phyloP scores from a whole-genome alignment of 2,113 vertebrate species.

The Ptilorrhoa leucosticta region DNA sequence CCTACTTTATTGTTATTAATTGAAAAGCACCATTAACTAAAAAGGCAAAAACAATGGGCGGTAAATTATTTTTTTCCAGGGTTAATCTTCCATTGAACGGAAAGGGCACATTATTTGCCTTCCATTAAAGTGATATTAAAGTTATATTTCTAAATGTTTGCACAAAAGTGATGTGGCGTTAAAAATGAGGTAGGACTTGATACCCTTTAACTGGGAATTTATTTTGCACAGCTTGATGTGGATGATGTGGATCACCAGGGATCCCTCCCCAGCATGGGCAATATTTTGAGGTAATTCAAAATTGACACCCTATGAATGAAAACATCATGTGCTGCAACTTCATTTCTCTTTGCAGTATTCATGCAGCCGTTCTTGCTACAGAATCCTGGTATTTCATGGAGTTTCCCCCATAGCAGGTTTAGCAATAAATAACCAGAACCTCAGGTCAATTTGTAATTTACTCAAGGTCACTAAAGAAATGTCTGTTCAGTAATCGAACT shows the following conservation, averaged over 20 bases:
- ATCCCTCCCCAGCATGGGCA: not conserved
- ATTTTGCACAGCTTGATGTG: not conserved
- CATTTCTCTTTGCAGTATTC: not conserved
- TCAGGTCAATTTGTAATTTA: not conserved
- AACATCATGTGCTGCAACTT: not conserved
- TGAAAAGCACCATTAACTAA: constrained; percentile 4
- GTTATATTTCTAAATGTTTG: constrained; percentile 1
- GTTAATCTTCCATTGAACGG: constrained; percentile 11
- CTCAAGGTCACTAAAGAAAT: not conserved
- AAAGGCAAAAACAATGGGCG: not conserved
- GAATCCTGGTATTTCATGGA: not conserved
- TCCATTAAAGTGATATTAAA: not conserved
- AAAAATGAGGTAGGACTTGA: not conserved
- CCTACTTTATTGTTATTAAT: not conserved
- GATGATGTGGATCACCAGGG: not conserved
- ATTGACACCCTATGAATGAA: not conserved
- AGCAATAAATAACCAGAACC: not conserved
- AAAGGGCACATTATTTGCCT: not conserved
- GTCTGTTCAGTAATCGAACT: not conserved
- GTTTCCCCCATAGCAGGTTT: not conserved
- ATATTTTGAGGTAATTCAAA: not conserved
- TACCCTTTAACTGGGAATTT: not conserved
- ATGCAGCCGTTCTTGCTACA: not conserved
- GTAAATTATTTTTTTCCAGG: not conserved
- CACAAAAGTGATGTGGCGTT: not conserved